Conservation (phyloP, 2,888 invertebrate genomes). For the Acleris cristana region DNA sequence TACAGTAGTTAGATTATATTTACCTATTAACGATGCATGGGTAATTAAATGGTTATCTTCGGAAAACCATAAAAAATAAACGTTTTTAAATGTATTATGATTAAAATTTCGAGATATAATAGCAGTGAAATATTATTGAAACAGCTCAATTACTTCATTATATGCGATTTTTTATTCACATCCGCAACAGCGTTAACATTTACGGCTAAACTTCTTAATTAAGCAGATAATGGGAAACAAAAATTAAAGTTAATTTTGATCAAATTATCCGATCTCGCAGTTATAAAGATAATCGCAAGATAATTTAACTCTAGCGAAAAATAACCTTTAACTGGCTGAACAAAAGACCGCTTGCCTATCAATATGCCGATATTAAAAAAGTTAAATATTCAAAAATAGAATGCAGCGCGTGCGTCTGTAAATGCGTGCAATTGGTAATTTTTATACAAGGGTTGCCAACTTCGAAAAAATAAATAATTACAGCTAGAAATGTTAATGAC, state of each 20-base stretch:
- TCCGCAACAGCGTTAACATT: too few species aligned
- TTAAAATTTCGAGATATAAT: too few species aligned
- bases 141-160: too few species aligned
- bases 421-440: constrained; percentile 51
- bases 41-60: too few species aligned
- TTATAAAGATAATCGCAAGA: neutral
- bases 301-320: constrained; percentile 3
- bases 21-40: too few species aligned
- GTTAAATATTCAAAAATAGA: constrained; percentile 59
- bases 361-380: constrained; percentile 47
- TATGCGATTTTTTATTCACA: too few species aligned
- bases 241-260: neutral
- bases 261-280: neutral
- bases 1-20: too few species aligned
- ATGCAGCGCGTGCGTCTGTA: constrained; percentile 56
- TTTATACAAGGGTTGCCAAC: constrained; percentile 32
- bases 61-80: too few species aligned
- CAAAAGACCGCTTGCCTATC: constrained; percentile 49
- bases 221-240: too few species aligned
- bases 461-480: neutral
- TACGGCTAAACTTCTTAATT: too few species aligned
- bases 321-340: constrained; percentile 21
- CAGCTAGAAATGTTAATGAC: neutral
- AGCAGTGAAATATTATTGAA: too few species aligned
- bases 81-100: too few species aligned